Evolutionary conservation across 1,140 invertebrate species (phyloP).

Genomic region (Thaumetopoea pityocampa): DNA sequence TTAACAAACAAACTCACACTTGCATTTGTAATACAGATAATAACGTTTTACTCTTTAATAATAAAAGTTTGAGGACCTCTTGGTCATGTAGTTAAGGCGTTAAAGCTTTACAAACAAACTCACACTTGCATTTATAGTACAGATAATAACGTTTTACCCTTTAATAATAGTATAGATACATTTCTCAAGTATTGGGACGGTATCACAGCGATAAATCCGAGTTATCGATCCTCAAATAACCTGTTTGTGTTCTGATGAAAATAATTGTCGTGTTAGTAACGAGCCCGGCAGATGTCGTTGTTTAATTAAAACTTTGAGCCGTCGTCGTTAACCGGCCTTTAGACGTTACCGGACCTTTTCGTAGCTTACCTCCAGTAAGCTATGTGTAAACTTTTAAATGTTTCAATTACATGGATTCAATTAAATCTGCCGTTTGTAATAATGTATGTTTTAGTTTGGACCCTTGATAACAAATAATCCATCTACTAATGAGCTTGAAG

Average conservation of each 20-base stretch:
- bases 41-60: too few relatives aligned
- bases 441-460: slow-evolving; percentile 19
- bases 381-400: slow-evolving; percentile 40
- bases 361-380: slow-evolving; percentile 29
- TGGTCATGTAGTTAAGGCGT: too few relatives aligned
- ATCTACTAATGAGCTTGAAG: too few relatives aligned
- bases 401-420: slow-evolving; percentile 23
- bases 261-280: slow-evolving; percentile 56
- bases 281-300: slow-evolving; percentile 52
- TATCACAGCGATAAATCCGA: slow-evolving; percentile 19
- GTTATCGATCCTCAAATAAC: slow-evolving; percentile 22
- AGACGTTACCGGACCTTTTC: slow-evolving; percentile 45
- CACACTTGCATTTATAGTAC: too few relatives aligned
- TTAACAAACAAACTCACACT: too few relatives aligned
- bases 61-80: too few relatives aligned
- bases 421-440: slow-evolving; percentile 30
- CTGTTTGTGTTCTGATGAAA: slow-evolving; percentile 43
- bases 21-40: too few relatives aligned
- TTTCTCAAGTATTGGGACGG: slow-evolving; percentile 11
- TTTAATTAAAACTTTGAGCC: slow-evolving; percentile 66
- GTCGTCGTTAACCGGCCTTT: slow-evolving; percentile 45
- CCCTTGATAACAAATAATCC: too few relatives aligned
- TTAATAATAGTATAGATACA: too few relatives aligned
- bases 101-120: too few relatives aligned
- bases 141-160: too few relatives aligned